phyloP scores from a whole-genome alignment of 2,113 vertebrate genomes.

The Rousettus leschenaultii region DNA sequence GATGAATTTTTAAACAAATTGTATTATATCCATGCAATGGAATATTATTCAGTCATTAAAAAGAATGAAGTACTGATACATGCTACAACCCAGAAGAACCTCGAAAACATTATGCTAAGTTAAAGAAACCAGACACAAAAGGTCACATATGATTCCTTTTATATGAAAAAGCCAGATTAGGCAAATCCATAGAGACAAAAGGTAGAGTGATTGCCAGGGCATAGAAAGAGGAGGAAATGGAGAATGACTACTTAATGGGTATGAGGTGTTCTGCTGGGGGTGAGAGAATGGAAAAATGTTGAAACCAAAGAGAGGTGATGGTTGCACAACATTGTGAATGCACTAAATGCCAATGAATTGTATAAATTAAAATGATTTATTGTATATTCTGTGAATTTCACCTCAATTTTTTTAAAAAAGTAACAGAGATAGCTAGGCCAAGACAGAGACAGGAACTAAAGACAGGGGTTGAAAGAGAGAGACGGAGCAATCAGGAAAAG shows the following conservation, averaged over 20 bases:
- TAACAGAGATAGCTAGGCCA: background rate
- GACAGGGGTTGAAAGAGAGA: background rate
- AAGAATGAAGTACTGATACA: background rate
- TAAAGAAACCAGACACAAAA: background rate
- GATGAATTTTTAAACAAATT: background rate
- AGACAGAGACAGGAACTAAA: background rate
- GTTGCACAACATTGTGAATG: background rate
- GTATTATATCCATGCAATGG: background rate
- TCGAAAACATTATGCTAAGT: background rate
- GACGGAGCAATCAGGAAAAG: constrained; percentile 13
- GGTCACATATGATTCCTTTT: background rate
- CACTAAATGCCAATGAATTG: background rate
- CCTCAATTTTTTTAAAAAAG: background rate
- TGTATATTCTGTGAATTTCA: background rate
- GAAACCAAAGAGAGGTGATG: background rate
- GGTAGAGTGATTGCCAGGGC: background rate
- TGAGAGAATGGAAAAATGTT: background rate
- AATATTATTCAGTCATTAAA: background rate
- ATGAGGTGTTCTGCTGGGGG: background rate
- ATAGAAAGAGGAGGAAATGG: background rate
- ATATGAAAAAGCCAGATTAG: background rate
- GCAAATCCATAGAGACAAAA: background rate
- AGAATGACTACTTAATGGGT: background rate
- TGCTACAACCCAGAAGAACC: background rate
- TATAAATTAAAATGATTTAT: background rate